These are phyloP conservation scores for Peromyscus californicus DNA, from an alignment of 2,113 vertebrate species.

Conservation along the genomic window DNA sequence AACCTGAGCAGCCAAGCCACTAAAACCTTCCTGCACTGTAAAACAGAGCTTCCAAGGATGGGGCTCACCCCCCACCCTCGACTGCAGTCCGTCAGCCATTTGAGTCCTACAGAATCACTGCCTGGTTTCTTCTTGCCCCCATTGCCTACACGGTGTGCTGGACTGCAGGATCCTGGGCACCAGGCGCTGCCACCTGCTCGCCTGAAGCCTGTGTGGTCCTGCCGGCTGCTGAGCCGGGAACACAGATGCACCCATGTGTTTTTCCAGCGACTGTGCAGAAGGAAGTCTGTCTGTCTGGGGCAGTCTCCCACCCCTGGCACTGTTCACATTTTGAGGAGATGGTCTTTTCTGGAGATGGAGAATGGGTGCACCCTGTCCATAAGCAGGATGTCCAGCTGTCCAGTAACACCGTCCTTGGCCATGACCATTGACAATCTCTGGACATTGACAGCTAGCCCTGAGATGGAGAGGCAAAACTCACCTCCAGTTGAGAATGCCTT, in stretches of 20 bases:
- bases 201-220: constrained; percentile 63
- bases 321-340: too few species aligned
- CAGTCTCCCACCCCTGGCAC: neutral
- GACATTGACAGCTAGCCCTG: neutral
- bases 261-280: neutral
- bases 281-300: neutral
- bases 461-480: neutral
- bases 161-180: neutral
- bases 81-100: neutral
- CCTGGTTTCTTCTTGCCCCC: neutral
- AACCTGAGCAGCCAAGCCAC: constrained; percentile 85
- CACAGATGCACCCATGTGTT: neutral
- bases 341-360: neutral
- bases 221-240: neutral
- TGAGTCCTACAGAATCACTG: neutral
- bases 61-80: constrained; percentile 61
- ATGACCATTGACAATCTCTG: neutral
- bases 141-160: accelerated
- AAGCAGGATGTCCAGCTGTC: neutral
- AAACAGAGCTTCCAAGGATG: constrained; percentile 82
- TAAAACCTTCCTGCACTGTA: constrained; percentile 87
- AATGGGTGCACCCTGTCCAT: too few species aligned
- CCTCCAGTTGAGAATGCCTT: neutral
- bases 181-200: constrained; percentile 72
- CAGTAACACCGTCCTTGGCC: accelerated